Conservation (phyloP, 2,888 invertebrate genomes). For the Nysson spinosus region DNA sequence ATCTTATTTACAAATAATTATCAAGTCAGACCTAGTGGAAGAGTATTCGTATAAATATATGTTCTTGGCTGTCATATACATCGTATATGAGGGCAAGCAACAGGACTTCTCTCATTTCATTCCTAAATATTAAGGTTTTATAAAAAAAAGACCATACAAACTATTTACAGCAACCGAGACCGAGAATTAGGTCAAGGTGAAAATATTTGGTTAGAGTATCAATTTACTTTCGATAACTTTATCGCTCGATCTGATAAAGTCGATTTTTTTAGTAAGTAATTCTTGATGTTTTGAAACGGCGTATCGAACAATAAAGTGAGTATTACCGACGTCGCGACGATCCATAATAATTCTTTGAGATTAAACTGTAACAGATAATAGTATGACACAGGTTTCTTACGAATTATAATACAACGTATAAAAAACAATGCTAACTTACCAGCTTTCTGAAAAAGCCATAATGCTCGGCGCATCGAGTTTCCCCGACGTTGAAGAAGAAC, state of each 20-base stretch:
- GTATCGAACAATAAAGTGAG: slow-evolving; percentile 83
- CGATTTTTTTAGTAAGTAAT: slow-evolving; percentile 76
- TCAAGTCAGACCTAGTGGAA: slow-evolving; percentile 1
- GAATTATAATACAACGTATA: background rate
- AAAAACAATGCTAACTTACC: slow-evolving; percentile 75
- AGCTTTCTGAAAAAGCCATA: slow-evolving; percentile 80
- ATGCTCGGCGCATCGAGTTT: slow-evolving; percentile 80
- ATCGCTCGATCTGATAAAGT: background rate
- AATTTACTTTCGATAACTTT: slow-evolving; percentile 57
- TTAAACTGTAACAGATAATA: slow-evolving; percentile 78
- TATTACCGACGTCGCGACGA: slow-evolving; percentile 79
- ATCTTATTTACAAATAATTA: slow-evolving; percentile 37
- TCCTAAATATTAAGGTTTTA: slow-evolving; percentile 9
- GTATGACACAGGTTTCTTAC: background rate
- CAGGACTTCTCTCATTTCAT: slow-evolving; percentile 13
- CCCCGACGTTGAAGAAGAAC: slow-evolving; percentile 85
- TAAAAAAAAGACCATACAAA: slow-evolving; percentile 17
- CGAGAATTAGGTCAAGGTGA: background rate
- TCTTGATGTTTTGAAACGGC: slow-evolving; percentile 85
- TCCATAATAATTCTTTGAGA: slow-evolving; percentile 80
- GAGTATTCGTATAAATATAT: slow-evolving; percentile 43
- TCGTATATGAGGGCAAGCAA: slow-evolving; percentile 68
- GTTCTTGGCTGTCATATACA: slow-evolving; percentile 67
- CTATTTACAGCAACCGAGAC: slow-evolving; percentile 42
- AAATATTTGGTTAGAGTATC: slow-evolving; percentile 31